Conservation (phyloP, 2,888 invertebrate genomes). For the Blastobasis lacticolella region DNA sequence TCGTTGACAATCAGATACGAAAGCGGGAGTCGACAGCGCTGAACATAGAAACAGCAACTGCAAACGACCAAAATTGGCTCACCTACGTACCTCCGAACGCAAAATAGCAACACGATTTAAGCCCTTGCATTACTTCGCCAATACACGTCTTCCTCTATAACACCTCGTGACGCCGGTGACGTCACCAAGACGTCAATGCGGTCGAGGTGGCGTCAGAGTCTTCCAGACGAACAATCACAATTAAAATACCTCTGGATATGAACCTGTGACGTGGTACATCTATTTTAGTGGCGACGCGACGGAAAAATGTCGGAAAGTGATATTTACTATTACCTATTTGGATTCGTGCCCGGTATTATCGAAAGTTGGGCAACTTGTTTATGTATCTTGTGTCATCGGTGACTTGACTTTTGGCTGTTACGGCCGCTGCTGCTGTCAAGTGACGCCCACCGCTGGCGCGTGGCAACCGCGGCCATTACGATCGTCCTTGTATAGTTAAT, state of each 20-base stretch:
- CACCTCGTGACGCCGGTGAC: conserved; percentile 22
- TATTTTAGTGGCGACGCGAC: conserved; percentile 11
- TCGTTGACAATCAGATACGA: neutral
- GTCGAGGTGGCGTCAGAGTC: conserved; percentile 17
- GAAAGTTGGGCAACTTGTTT: conserved; percentile 7
- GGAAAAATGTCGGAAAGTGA: conserved; percentile 11
- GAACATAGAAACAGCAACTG: conserved; percentile 15
- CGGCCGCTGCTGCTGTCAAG: neutral
- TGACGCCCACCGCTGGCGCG: neutral
- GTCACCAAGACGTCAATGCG: conserved; percentile 19
- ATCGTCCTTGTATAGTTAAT: no score
- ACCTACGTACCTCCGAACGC: conserved; percentile 23
- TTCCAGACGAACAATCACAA: conserved; percentile 16
- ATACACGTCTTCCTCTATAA: conserved; percentile 3
- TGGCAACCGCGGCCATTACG: no score
- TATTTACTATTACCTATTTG: conserved; percentile 12
- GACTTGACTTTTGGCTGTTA: conserved; percentile 1
- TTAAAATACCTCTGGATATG: conserved; percentile 6
- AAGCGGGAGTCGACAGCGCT: conserved; percentile 17
- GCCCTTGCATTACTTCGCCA: conserved; percentile 17
- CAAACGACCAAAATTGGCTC: conserved; percentile 22
- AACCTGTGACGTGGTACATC: conserved; percentile 15
- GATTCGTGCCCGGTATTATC: conserved; percentile 7
- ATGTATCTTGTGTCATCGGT: conserved; percentile 1
- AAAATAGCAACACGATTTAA: conserved; percentile 21